phyloP scores from a whole-genome alignment of 37 sponge, comb jelly and placozoan genomes.

The Crambe crambe region DNA sequence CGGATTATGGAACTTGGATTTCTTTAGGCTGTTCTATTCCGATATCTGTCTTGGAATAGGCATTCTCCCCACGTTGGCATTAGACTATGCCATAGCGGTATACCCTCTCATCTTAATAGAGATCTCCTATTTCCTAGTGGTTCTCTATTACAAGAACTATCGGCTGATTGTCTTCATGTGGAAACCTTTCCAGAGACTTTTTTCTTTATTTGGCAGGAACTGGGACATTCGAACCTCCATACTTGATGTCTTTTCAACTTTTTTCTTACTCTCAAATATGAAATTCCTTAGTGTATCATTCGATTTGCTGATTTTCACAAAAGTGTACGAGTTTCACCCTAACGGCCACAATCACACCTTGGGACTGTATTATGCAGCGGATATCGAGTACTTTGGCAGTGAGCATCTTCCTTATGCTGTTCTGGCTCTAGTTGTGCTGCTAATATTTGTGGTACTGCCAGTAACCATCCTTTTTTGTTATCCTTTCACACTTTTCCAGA shows the following conservation, averaged over 20 bases:
- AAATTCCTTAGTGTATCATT: slow-evolving; percentile 49
- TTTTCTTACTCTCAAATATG: slow-evolving; percentile 58
- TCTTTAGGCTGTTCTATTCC: slow-evolving; percentile 6
- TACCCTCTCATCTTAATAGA: slow-evolving; percentile 18
- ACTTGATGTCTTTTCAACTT: slow-evolving; percentile 52
- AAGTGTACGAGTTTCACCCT: slow-evolving; percentile 2
- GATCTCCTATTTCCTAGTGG: slow-evolving; percentile 5
- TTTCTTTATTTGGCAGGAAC: slow-evolving; percentile 15
- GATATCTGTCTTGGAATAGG: slow-evolving; percentile 10
- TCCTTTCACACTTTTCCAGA: slow-evolving; percentile 3
- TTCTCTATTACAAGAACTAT: slow-evolving; percentile 3
- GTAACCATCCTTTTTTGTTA: slow-evolving; percentile 36
- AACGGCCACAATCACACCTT: background rate
- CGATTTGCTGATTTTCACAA: slow-evolving; percentile 27
- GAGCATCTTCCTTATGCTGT: slow-evolving; percentile 48
- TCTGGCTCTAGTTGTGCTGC: slow-evolving; percentile 10
- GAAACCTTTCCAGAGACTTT: slow-evolving; percentile 6
- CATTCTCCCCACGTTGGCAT: slow-evolving; percentile 1
- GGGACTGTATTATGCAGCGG: slow-evolving; percentile 45
- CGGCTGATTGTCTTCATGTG: background rate
- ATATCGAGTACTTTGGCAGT: slow-evolving; percentile 25
- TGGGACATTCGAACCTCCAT: slow-evolving; percentile 46
- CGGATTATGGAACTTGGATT: slow-evolving; percentile 49
- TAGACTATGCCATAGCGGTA: slow-evolving; percentile 24
- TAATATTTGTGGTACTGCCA: slow-evolving; percentile 38